Evolutionary conservation across 1,140 invertebrate species (phyloP), one percentile per base, ranked within the genome.

Genomic region (Aphelinus atriplicis): DNA sequence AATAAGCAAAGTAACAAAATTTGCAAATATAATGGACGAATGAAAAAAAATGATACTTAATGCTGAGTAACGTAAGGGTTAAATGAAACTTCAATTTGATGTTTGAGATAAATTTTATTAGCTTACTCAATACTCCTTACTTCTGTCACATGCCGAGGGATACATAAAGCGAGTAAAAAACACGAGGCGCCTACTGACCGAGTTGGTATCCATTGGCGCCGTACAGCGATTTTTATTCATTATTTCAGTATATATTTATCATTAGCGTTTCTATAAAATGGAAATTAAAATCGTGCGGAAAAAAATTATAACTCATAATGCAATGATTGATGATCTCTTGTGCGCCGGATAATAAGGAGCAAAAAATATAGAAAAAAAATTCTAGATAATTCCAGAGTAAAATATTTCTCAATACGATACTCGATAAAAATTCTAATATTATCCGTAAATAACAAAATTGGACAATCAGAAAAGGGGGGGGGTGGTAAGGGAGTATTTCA

Each of bases 81-180:
- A 26, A 26, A 26, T 26, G 26, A 26, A 53, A 53, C 51, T 6
- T 4, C 51, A 6, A 53, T 50, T 67, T 66, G 51, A 64, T 77
- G 10, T 60, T 82, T 80, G 78, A 77, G 78, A 81, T 78, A 80
- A 76, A 80, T 78, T 82, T 82, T 82, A 80, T 81, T 83, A 78
- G 78, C 64, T 71, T 76, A 78, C 81, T 53, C 26, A 53, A 53
- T 81, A 81, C 73, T 80, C 62, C 65, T 70, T 81, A 79, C 55
- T 78, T 72, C 67, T 76, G 65, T 51, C 71, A 78, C 77, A 82
- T 78, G 78, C 70, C 76, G 76, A 79, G 79, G 74, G 80, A 84
- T 84, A 83, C 82, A 82, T 71, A 78, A 83, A 84, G 83, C 82
- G 81, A 82, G 82, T 84, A 84, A 84, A 84, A 82, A 84, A 84